Evolutionary conservation across 2,888 invertebrate species (phyloP).

Genomic region (Agonum fuliginosum): DNA sequence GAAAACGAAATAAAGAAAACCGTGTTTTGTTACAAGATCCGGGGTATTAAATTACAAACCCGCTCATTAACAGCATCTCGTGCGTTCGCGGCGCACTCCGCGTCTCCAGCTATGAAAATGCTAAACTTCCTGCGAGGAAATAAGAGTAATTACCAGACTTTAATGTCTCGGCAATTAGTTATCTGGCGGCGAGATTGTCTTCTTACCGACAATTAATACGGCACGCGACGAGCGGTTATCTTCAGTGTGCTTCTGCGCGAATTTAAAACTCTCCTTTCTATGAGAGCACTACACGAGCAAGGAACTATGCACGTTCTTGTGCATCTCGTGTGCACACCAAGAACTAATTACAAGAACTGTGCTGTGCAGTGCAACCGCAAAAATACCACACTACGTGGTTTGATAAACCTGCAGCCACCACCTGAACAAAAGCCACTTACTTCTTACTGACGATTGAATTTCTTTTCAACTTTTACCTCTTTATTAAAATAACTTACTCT

Average conservation of each 20-base stretch:
- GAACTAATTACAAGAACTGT: background rate
- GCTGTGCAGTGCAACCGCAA: background rate
- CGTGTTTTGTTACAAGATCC: slow-evolving; percentile 60
- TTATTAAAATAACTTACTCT: no score
- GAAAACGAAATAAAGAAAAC: slow-evolving; percentile 54
- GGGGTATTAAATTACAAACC: slow-evolving; percentile 63
- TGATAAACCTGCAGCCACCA: no score
- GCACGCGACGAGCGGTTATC: slow-evolving; percentile 52
- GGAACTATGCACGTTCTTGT: background rate
- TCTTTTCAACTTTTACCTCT: no score
- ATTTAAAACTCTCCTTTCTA: slow-evolving; percentile 6
- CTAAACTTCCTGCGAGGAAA: slow-evolving; percentile 64
- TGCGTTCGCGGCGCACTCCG: no score
- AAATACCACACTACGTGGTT: no score
- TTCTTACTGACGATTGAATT: no score
- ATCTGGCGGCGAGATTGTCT: slow-evolving; percentile 62
- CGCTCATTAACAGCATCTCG: slow-evolving; percentile 63
- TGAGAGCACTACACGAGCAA: background rate
- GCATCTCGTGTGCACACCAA: background rate
- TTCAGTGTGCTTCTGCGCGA: background rate
- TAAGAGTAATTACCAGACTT: slow-evolving; percentile 64
- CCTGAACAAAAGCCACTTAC: no score
- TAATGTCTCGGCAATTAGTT: slow-evolving; percentile 63
- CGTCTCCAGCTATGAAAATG: slow-evolving; percentile 62
- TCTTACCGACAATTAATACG: slow-evolving; percentile 59